phyloP scores from a whole-genome alignment of 2,888 invertebrate species.

The Phymatocera aterrima region DNA sequence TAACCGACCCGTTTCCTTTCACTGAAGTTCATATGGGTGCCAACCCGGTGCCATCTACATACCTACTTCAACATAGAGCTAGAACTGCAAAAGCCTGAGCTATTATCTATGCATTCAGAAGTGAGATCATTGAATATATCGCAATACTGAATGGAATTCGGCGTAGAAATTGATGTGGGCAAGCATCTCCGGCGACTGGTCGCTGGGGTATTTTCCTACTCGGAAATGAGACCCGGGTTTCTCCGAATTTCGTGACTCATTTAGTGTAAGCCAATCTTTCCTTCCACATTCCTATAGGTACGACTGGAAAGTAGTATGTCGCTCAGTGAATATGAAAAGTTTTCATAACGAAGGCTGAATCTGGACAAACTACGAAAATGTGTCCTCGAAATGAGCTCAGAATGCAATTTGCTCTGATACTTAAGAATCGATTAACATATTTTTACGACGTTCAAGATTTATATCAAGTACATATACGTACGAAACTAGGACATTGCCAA shows the following conservation, averaged over 20 bases:
- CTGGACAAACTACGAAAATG: neutral
- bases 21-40: conserved; percentile 21
- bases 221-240: neutral
- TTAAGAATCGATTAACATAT: conserved; percentile 30
- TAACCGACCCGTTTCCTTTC: conserved; percentile 54
- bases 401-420: neutral
- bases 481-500: conserved; percentile 45
- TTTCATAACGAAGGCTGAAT: neutral
- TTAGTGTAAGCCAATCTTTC: too few relatives aligned
- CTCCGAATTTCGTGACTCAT: neutral
- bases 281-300: too few relatives aligned
- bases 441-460: neutral
- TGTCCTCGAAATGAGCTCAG: neutral
- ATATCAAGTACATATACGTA: conserved; percentile 13
- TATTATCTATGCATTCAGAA: conserved; percentile 1
- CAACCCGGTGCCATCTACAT: conserved; percentile 34
- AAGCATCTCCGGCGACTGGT: neutral
- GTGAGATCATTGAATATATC: conserved; percentile 11
- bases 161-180: neutral
- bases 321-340: neutral
- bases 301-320: too few relatives aligned
- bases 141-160: conserved; percentile 10
- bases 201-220: neutral
- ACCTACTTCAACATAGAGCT: neutral
- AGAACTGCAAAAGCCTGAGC: neutral